Percentiles rank a stretch among this genome's conserved stretches.
Conservation (phyloP, 2,888 invertebrate genomes). For the Heliconius ismenius region DNA sequence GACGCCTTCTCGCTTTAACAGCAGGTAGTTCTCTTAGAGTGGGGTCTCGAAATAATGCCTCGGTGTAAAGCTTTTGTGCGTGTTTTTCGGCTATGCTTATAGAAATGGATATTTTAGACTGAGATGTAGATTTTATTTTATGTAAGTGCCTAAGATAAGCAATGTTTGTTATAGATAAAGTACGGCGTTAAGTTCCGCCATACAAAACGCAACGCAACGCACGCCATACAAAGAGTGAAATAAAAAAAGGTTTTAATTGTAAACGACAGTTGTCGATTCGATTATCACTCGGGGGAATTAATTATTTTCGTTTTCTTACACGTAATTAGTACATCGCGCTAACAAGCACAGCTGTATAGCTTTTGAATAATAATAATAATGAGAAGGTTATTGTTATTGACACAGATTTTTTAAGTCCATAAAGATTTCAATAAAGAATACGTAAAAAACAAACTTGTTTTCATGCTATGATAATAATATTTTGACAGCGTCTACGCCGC, state of each 20-base stretch:
- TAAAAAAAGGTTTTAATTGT: no score
- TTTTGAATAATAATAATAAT: not conserved
- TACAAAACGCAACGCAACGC: no score
- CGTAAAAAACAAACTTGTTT: not conserved
- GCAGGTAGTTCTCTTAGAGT: slow-evolving; percentile 25
- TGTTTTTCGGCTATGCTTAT: not conserved
- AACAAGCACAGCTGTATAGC: not conserved
- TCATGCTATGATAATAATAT: not conserved
- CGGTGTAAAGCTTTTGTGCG: not conserved
- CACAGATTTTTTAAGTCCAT: not conserved
- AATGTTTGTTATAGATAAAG: not conserved
- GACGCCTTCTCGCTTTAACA: slow-evolving; percentile 28
- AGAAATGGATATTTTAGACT: not conserved
- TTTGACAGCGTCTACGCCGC: not conserved
- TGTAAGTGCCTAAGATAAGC: not conserved
- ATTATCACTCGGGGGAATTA: no score
- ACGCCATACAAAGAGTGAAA: no score
- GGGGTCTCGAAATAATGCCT: slow-evolving; percentile 11
- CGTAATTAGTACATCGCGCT: no score
- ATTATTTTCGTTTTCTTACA: no score
- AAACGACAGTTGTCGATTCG: no score
- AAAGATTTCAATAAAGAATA: not conserved
- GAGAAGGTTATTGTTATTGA: slow-evolving; percentile 5
- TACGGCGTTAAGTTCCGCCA: not conserved
- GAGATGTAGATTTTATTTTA: not conserved